Evolutionary conservation across 2,888 invertebrate species (phyloP).

Genomic region (Lasioglossum oenotherae): DNA sequence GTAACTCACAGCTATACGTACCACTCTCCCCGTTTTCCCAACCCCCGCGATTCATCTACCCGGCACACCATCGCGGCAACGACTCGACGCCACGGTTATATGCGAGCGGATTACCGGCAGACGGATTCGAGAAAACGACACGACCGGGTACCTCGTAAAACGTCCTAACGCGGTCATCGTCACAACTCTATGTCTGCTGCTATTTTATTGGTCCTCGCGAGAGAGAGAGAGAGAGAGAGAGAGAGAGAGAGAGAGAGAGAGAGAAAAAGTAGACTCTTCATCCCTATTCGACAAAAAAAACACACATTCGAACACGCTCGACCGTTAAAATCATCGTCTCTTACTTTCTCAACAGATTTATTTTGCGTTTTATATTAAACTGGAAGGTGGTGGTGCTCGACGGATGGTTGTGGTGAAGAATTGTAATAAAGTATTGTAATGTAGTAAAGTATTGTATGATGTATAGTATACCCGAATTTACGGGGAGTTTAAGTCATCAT

Average conservation of each 20-base stretch:
- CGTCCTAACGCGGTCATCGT: not conserved
- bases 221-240: not conserved
- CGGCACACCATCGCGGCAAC: not conserved
- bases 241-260: not conserved
- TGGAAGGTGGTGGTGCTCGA: not conserved
- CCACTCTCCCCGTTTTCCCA: conserved; percentile 23
- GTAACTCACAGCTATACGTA: conserved; percentile 60
- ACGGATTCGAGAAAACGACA: conserved; percentile 48
- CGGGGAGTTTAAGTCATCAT: not conserved
- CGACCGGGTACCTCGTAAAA: not conserved
- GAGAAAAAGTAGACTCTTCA: not conserved
- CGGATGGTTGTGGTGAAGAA: not conserved
- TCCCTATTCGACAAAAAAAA: not conserved
- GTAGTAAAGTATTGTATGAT: not conserved
- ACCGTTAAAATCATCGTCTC: not conserved
- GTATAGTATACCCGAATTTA: not conserved
- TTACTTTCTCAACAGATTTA: not conserved
- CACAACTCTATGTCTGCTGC: not conserved
- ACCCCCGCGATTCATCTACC: conserved; percentile 38
- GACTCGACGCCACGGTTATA: conserved; percentile 66
- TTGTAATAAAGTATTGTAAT: too few relatives aligned
- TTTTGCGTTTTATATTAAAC: not conserved
- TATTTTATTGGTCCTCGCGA: not conserved
- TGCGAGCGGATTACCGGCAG: conserved; percentile 77
- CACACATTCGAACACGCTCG: not conserved